A percentile compares a stretch with the other conserved stretches of the same genome.
phyloP scores from a whole-genome alignment of 2,888 invertebrate genomes.

The Mythimna ferrago region DNA sequence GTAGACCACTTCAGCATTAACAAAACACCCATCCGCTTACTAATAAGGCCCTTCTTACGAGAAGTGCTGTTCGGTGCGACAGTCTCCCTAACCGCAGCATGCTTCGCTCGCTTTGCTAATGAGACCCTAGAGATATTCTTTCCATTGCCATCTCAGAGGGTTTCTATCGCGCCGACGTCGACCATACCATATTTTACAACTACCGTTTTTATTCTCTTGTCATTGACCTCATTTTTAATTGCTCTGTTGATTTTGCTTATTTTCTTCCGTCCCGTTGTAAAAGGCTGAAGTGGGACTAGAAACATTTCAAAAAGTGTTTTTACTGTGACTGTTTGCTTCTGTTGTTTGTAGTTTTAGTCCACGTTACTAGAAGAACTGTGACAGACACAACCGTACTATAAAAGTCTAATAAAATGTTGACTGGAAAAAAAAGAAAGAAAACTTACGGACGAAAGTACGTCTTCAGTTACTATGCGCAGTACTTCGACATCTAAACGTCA shows the following conservation, averaged over 20 bases:
- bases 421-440: constrained; percentile 20
- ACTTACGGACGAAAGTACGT: constrained; percentile 41
- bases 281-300: constrained; percentile 14
- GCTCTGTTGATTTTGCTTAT: constrained; percentile 49
- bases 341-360: constrained; percentile 24
- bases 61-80: constrained; percentile 64
- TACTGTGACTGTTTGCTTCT: constrained; percentile 16
- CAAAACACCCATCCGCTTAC: constrained; percentile 59
- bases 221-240: constrained; percentile 66
- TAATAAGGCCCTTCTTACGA: constrained; percentile 71
- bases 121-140: constrained; percentile 75
- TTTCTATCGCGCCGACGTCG: constrained; percentile 43
- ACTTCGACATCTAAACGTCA: constrained; percentile 61
- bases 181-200: constrained; percentile 52
- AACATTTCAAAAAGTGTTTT: constrained; percentile 20
- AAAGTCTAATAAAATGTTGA: constrained; percentile 41
- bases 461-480: constrained; percentile 36
- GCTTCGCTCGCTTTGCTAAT: constrained; percentile 77
- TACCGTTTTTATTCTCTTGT: constrained; percentile 55
- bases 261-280: constrained; percentile 17
- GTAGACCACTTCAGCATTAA: constrained; percentile 49
- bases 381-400: constrained; percentile 26
- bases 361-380: constrained; percentile 27
- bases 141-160: constrained; percentile 67
- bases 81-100: constrained; percentile 69